Conservation (phyloP, 2,888 invertebrate genomes). For the Theristus sp. region DNA sequence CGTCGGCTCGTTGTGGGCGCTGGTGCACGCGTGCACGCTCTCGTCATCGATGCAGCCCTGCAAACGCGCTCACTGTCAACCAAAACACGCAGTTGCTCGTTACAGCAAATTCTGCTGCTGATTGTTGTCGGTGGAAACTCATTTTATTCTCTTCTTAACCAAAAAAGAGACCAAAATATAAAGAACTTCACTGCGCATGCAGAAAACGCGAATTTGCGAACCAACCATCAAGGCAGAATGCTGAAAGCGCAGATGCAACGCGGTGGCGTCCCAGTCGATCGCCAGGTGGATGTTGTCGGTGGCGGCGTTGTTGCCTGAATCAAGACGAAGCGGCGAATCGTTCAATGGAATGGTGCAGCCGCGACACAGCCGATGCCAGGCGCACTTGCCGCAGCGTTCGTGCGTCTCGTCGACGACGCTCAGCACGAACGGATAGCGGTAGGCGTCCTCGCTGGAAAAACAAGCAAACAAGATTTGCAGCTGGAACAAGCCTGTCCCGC, state of each 20-base stretch:
- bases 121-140: background rate
- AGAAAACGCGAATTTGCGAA: no score
- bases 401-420: background rate
- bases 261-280: conserved; percentile 86
- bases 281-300: conserved; percentile 54
- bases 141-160: no score
- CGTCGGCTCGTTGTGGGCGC: conserved; percentile 58
- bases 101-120: background rate
- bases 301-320: conserved; percentile 40
- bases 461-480: no score
- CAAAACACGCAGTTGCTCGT: background rate
- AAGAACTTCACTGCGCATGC: no score
- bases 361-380: conserved; percentile 23
- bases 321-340: conserved; percentile 40
- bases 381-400: background rate
- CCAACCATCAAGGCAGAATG: conserved; percentile 50
- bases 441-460: background rate
- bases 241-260: conserved; percentile 70
- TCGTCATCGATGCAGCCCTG: conserved; percentile 55
- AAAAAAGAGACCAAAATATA: no score
- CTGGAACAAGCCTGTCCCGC: no score
- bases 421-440: background rate
- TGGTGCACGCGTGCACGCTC: conserved; percentile 50
- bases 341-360: conserved; percentile 49
- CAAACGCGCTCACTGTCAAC: conserved; percentile 7